Evolutionary conservation across 2,888 invertebrate species (phyloP).

Genomic region (Carpatolechia fugitivella): DNA sequence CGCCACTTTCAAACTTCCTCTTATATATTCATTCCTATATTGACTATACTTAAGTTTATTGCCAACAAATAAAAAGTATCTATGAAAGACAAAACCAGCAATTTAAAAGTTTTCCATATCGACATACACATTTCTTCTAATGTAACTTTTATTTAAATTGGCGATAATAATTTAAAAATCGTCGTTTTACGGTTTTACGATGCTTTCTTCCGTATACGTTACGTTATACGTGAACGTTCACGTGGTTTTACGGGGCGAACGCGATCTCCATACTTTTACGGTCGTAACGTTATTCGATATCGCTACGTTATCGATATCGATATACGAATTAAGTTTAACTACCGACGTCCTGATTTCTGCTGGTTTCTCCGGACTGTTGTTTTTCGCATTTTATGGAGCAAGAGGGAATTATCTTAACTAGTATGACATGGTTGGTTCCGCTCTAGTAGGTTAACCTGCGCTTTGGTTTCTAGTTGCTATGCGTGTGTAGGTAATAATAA

Average conservation of each 20-base stretch:
- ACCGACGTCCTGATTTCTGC: conserved; percentile 43
- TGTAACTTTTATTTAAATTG: conserved; percentile 1
- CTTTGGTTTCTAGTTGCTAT: no score
- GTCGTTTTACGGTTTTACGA: conserved; percentile 39
- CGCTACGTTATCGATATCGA: conserved; percentile 48
- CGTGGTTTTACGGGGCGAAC: conserved; percentile 4
- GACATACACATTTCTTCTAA: background rate
- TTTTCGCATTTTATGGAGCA: no score
- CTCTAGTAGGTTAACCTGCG: no score
- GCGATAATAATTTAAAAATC: conserved; percentile 32
- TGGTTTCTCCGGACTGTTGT: background rate
- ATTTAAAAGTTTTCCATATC: no score
- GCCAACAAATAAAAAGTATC: no score
- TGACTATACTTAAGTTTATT: no score
- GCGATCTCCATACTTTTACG: conserved; percentile 36
- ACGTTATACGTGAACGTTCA: conserved; percentile 24
- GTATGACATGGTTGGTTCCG: no score
- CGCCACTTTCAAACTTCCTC: no score
- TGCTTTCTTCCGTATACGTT: conserved; percentile 46
- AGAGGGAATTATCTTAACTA: no score
- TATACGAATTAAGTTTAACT: conserved; percentile 50
- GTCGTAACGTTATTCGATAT: conserved; percentile 42
- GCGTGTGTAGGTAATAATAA: no score
- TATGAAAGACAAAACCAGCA: no score
- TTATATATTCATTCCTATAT: no score